Base-by-base conservation (phyloP, 2,888 invertebrate species). In the Drepana falcataria region DNA sequence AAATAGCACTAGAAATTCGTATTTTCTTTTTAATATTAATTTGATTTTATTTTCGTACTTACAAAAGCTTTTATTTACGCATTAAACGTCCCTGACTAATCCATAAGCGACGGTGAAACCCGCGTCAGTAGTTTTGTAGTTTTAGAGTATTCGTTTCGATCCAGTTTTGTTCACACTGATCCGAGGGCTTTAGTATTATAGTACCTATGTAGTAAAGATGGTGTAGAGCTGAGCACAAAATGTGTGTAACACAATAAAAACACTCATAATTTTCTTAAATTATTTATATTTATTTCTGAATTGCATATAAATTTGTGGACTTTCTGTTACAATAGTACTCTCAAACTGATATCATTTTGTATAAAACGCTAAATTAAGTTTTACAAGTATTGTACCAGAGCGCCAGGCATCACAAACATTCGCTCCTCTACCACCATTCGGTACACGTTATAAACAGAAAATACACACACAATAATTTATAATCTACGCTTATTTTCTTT, bases 271-370 rank as follows among this genome's bases (percentile, higher is more conserved):
- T 69, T 68, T 82, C 88, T 89, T 90, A 90, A 85, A 87, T 88
- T 87, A 88, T 87, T 51, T 87, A 83, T 85, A 89, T 86, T 90
- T 88, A 88, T 80, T 87, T 89, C 75, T 88, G 83, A 85, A 87
- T 87, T 88, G 88, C 89, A 90, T 91, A 89, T 86, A 90, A 91
- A 90, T 89, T 87, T 89, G 89, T 90, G 91, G 89, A 91, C 90
- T 89, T 90, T 84, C 88, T 87, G 88, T 89, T 87, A 88, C 87
- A 88, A 88, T 89, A 88, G 87, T 88, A 85, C 81, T 87, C 83
- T 85, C 82, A 73, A 79, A 83, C 78, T 87, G 87, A 87, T 87
- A 88, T 87, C 72, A 51, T 70, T 61, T 86, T 84, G 87, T 88
- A 89, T 88, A 88, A 90, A 90, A 90, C 77, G 83, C 85, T 89